These are phyloP conservation scores for Cyprinodon brontotheroides DNA, from an alignment of 2,113 vertebrate genomes.

Conservation along the genomic window DNA sequence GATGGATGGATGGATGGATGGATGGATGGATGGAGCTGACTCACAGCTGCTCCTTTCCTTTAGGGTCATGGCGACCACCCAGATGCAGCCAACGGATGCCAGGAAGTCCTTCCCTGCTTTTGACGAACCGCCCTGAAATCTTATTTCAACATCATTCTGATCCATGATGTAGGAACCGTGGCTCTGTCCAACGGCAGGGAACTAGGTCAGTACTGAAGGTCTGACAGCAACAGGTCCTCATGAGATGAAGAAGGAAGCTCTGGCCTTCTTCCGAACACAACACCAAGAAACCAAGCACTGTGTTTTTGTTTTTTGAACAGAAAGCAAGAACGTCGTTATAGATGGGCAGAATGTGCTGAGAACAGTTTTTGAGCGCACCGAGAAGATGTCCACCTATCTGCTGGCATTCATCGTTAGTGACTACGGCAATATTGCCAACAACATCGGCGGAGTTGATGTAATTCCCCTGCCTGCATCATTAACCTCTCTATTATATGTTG, in stretches of 20 bases:
- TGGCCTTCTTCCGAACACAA: not conserved
- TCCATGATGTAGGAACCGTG: slow-evolving; percentile 53
- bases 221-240: not conserved
- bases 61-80: slow-evolving; percentile 80
- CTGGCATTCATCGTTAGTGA: slow-evolving; percentile 91
- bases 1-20: too few species aligned
- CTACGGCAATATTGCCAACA: accelerated
- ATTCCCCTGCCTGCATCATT: not conserved
- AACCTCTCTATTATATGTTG: not conserved
- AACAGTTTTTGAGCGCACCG: slow-evolving; percentile 79
- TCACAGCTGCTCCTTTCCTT: not conserved
- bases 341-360: accelerated
- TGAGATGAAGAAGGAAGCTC: not conserved
- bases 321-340: accelerated
- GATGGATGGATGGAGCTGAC: not conserved
- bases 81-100: slow-evolving; percentile 82
- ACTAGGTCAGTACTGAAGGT: slow-evolving; percentile 31
- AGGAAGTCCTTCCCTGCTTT: slow-evolving; percentile 83
- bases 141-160: slow-evolving; percentile 77
- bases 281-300: not conserved
- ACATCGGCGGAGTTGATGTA: slow-evolving; percentile 64
- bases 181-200: slow-evolving; percentile 78
- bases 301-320: slow-evolving; percentile 45
- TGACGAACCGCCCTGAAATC: slow-evolving; percentile 83
- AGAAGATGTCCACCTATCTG: slow-evolving; percentile 92